Conservation (phyloP, 2,888 invertebrate species). For the Leptopilina drosophilae region DNA sequence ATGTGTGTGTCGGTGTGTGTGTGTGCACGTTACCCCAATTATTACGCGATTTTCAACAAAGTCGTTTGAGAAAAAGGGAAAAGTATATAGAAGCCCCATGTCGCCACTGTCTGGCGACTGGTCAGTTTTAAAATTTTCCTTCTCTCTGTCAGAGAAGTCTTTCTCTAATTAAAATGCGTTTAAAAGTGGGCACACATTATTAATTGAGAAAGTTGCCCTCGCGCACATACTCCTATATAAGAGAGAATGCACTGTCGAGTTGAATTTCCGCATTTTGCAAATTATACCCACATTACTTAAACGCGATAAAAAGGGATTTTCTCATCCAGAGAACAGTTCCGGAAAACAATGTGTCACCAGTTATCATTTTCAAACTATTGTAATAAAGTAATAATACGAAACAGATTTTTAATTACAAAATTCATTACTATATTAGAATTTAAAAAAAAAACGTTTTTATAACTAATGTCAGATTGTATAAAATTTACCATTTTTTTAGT, state of each 20-base stretch:
- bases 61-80: slow-evolving; percentile 1
- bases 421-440: no score
- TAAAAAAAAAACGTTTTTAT: no score
- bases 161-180: slow-evolving; percentile 40
- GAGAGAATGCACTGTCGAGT: not conserved
- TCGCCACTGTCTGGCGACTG: slow-evolving; percentile 10
- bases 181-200: slow-evolving; percentile 37
- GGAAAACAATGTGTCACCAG: slow-evolving; percentile 5
- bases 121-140: slow-evolving; percentile 24
- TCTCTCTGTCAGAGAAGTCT: not conserved
- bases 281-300: slow-evolving; percentile 1
- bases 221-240: not conserved
- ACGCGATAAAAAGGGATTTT: slow-evolving; percentile 30
- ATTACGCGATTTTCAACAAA: slow-evolving; percentile 38
- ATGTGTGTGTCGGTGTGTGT: not conserved
- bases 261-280: slow-evolving; percentile 24
- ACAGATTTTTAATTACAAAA: no score
- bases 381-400: not conserved
- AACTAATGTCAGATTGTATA: no score
- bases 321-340: not conserved
- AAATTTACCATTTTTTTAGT: no score
- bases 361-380: not conserved
- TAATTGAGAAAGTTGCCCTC: slow-evolving; percentile 33
- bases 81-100: not conserved
- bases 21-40: not conserved